phyloP scores from a whole-genome alignment of 2,888 invertebrate genomes.

The Fragum whitleyi region DNA sequence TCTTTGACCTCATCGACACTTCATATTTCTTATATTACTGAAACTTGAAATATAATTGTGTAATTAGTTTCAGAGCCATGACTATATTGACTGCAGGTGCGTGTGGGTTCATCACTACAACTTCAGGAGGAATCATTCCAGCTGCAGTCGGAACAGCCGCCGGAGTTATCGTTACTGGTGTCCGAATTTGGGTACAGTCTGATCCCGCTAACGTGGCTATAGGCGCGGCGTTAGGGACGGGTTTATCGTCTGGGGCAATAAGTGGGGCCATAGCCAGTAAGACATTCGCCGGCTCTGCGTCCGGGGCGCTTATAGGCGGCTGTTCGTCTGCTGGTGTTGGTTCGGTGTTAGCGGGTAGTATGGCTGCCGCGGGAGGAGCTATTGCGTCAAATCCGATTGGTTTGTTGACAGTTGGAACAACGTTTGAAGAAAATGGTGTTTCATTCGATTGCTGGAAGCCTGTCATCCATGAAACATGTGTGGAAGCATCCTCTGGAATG shows the following conservation, averaged over 20 bases:
- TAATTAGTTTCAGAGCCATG: constrained; percentile 15
- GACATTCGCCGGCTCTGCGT: constrained; percentile 18
- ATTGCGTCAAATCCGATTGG: constrained; percentile 34
- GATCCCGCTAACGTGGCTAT: constrained; percentile 28
- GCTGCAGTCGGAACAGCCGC: constrained; percentile 31
- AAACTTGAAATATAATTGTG: no score
- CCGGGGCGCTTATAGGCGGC: constrained; percentile 35
- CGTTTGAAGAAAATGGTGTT: constrained; percentile 7
- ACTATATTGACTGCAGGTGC: constrained; percentile 43
- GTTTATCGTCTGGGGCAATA: constrained; percentile 37
- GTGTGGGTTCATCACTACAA: constrained; percentile 7
- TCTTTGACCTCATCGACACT: no score
- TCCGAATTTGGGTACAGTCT: constrained; percentile 10
- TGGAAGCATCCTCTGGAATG: constrained; percentile 36
- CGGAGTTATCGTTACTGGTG: constrained; percentile 25
- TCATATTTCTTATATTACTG: no score
- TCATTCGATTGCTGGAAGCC: constrained; percentile 53
- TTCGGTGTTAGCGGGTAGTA: constrained; percentile 31
- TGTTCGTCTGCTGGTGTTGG: constrained; percentile 33
- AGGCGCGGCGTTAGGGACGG: constrained; percentile 20
- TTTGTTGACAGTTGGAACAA: constrained; percentile 42
- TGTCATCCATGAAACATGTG: constrained; percentile 32
- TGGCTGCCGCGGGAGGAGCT: constrained; percentile 1
- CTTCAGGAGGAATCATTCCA: constrained; percentile 34
- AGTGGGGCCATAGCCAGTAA: constrained; percentile 30